Evolutionary conservation across 2,113 vertebrate genomes (phyloP).

Genomic region (Hemichromis elongatus): DNA sequence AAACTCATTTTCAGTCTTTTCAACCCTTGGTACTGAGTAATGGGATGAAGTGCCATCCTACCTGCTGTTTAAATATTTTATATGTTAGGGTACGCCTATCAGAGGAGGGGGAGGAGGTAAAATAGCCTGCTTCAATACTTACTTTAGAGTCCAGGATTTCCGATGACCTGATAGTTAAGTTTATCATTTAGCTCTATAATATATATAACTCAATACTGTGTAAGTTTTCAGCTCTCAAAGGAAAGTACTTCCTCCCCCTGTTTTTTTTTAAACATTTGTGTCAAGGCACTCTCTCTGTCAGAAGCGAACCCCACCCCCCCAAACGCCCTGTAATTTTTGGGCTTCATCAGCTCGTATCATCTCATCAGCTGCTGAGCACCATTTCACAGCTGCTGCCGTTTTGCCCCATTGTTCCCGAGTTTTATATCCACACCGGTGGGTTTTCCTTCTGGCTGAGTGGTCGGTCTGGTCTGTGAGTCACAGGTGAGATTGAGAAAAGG

Average conservation of each 20-base stretch:
- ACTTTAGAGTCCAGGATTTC: not conserved
- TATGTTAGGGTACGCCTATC: not conserved
- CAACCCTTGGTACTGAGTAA: not conserved
- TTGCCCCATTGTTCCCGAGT: not conserved
- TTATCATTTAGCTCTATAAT: not conserved
- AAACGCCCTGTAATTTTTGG: not conserved
- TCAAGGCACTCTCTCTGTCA: too few relatives aligned
- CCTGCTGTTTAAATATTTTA: not conserved
- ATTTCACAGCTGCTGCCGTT: not conserved
- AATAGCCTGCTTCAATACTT: not conserved
- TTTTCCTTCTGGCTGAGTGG: not conserved
- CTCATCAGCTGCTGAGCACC: not conserved
- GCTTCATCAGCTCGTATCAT: not conserved
- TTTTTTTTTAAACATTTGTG: too few relatives aligned
- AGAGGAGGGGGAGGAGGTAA: not conserved
- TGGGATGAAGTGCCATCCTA: not conserved
- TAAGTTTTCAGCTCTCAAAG: not conserved
- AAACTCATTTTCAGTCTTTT: fast-evolving
- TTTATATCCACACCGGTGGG: not conserved
- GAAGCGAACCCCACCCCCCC: fast-evolving
- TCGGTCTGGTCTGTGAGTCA: not conserved
- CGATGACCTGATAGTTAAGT: not conserved
- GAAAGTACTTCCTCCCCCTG: not conserved
- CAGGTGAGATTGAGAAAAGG: not conserved
- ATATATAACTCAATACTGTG: not conserved